phyloP scores from a whole-genome alignment of 2,113 vertebrate genomes.

The Pteronura brasiliensis region DNA sequence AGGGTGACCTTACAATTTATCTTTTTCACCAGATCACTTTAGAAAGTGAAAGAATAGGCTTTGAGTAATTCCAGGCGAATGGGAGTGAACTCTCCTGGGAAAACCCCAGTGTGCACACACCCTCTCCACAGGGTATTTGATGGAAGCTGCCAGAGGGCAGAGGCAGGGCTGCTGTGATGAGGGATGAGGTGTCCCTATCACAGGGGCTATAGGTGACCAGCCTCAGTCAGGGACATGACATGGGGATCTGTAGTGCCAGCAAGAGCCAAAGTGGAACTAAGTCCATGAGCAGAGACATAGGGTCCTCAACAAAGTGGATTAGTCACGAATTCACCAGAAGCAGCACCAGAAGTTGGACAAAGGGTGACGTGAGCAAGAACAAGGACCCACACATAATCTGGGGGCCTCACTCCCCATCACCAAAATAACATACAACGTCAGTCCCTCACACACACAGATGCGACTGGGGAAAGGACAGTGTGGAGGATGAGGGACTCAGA shows the following conservation, averaged over 20 bases:
- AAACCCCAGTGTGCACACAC: not conserved
- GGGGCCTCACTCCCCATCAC: not conserved
- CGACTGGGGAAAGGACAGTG: not conserved
- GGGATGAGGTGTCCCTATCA: not conserved
- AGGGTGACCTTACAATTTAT: not conserved
- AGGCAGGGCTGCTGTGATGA: not conserved
- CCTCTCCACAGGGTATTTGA: not conserved
- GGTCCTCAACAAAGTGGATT: not conserved
- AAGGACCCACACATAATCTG: not conserved
- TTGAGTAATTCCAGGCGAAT: not conserved
- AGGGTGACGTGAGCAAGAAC: not conserved
- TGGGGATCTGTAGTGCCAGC: not conserved
- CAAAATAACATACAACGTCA: not conserved
- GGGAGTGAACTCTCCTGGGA: not conserved
- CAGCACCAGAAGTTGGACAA: not conserved
- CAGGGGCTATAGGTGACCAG: not conserved
- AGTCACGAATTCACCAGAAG: not conserved
- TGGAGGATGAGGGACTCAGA: not conserved
- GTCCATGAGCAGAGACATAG: not conserved
- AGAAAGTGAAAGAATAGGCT: not conserved
- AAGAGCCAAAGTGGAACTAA: not conserved
- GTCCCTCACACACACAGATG: not conserved
- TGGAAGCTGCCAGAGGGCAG: not conserved
- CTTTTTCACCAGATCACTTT: not conserved
- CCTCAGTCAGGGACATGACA: not conserved